A percentile compares a stretch with the other conserved stretches of the same genome.
phyloP scores from a whole-genome alignment of 2,113 vertebrate genomes.

The Poeciliopsis prolifica region DNA sequence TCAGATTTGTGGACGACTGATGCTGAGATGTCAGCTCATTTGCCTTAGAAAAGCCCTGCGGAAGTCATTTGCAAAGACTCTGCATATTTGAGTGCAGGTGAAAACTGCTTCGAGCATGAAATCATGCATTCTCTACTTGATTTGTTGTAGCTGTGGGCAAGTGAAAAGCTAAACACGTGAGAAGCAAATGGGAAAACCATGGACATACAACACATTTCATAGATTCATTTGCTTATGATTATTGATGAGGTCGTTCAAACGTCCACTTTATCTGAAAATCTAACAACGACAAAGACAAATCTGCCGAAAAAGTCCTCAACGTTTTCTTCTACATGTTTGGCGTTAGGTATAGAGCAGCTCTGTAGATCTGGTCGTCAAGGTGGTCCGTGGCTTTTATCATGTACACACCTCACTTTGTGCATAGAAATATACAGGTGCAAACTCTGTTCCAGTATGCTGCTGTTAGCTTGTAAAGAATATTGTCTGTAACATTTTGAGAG shows the following conservation, averaged over 20 bases:
- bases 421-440: constrained; percentile 47
- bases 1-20: constrained; percentile 15
- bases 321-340: constrained; percentile 27
- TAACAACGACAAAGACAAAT: constrained; percentile 29
- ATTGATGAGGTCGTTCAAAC: constrained; percentile 1
- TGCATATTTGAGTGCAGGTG: constrained; percentile 31
- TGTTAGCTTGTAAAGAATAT: constrained; percentile 59
- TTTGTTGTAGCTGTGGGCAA: constrained; percentile 13
- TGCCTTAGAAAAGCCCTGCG: constrained; percentile 35
- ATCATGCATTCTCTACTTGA: constrained; percentile 25
- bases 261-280: constrained; percentile 15
- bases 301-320: background rate
- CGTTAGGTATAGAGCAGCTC: constrained; percentile 46
- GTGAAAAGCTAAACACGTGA: constrained; percentile 4
- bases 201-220: constrained; percentile 10
- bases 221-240: constrained; percentile 4
- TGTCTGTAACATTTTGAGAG: constrained; percentile 60
- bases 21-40: constrained; percentile 38
- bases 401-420: constrained; percentile 56
- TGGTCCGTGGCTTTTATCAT: constrained; percentile 56
- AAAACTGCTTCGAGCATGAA: constrained; percentile 11
- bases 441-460: constrained; percentile 48
- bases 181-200: constrained; percentile 7
- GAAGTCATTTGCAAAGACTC: constrained; percentile 31
- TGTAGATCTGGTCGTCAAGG: constrained; percentile 50